Percentiles rank a stretch among this genome's conserved stretches.
phyloP scores from a whole-genome alignment of 2,113 vertebrate genomes.

The Benthochromis sp. region DNA sequence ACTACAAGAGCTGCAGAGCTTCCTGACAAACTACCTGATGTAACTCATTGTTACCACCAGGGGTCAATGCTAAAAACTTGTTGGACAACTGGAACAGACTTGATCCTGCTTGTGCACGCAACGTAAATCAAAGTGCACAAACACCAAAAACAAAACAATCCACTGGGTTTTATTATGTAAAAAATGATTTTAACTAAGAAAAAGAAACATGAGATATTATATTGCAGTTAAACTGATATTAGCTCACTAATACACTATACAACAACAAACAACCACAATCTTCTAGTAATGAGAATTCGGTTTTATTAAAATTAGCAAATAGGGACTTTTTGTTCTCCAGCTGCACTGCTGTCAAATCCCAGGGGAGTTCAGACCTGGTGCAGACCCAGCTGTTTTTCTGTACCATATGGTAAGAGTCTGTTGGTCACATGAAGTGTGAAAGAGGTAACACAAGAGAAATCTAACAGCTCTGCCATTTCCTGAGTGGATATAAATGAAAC shows the following conservation, averaged over 20 bases:
- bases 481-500: background rate
- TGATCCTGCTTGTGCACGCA: background rate
- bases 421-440: constrained; percentile 6
- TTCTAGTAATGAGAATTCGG: background rate
- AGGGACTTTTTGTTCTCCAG: background rate
- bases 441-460: background rate
- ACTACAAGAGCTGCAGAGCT: background rate
- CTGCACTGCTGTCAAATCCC: constrained; percentile 3
- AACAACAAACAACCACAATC: background rate
- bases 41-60: background rate
- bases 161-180: background rate
- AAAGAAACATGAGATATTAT: background rate
- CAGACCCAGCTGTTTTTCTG: constrained; percentile 23
- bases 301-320: background rate
- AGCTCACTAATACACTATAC: background rate
- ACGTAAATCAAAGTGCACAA: background rate
- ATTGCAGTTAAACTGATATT: background rate
- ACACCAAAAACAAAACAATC: background rate
- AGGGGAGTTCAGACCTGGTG: background rate
- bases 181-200: background rate
- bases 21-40: background rate
- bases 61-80: background rate
- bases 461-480: background rate
- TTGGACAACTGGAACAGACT: background rate
- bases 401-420: background rate